Conservation (phyloP, 2,113 vertebrate species). For the Andinoacara biseriatus region DNA sequence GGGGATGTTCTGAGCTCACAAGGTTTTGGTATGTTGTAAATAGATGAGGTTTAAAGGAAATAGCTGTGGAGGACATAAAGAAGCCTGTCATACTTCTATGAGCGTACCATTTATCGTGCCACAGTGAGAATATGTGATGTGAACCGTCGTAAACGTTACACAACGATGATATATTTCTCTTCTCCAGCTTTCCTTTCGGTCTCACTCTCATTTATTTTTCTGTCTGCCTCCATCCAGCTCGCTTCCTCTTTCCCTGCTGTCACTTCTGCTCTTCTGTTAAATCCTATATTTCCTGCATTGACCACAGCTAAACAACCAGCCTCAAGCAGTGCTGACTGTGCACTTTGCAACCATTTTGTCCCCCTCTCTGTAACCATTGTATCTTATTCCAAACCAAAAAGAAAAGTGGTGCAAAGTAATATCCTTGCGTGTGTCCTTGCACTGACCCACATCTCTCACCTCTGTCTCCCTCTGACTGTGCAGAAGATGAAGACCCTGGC, state of each 20-base stretch:
- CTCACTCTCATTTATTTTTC: not conserved
- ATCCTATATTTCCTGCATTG: conserved; percentile 21
- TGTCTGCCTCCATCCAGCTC: not conserved
- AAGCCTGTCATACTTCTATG: conserved; percentile 37
- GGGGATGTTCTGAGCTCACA: not conserved
- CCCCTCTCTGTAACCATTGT: not conserved
- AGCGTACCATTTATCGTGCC: not conserved
- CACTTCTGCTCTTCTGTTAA: conserved; percentile 53
- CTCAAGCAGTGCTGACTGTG: not conserved
- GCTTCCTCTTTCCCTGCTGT: conserved; percentile 41
- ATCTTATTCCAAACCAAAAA: not conserved
- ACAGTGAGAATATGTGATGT: not conserved
- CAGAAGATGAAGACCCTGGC: conserved; percentile 94
- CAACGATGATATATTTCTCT: conserved; percentile 1
- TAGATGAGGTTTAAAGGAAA: conserved; percentile 38
- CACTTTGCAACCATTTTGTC: not conserved
- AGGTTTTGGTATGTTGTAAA: conserved; percentile 18
- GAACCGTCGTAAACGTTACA: not conserved
- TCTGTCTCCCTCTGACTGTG: conserved; percentile 1
- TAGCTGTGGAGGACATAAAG: conserved; percentile 11
- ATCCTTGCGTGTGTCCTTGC: not conserved
- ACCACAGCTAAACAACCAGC: not conserved
- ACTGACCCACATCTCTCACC: not conserved
- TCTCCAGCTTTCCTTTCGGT: not conserved
- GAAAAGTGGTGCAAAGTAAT: not conserved